Evolutionary conservation across 2,888 invertebrate genomes (phyloP).

Genomic region (Uloborus plumipes): DNA sequence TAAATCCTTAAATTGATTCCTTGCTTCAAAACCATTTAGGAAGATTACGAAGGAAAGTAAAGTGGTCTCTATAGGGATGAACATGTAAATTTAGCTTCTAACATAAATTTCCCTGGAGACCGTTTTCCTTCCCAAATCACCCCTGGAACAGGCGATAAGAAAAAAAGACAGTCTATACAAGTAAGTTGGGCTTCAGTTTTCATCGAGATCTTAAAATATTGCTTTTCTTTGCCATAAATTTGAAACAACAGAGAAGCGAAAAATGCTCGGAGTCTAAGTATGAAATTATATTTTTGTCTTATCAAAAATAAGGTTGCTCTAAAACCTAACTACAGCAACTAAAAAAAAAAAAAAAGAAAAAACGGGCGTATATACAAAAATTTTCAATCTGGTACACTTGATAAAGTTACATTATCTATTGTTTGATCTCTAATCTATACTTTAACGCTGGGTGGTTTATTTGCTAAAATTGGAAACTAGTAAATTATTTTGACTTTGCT

Average conservation of each 20-base stretch:
- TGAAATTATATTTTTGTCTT: too few species aligned
- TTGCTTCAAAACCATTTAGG: neutral
- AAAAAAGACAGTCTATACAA: neutral
- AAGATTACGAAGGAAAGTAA: conserved; percentile 20
- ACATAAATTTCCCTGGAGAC: conserved; percentile 40
- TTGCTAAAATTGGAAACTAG: too few species aligned
- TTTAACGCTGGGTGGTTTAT: too few species aligned
- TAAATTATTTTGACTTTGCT: too few species aligned
- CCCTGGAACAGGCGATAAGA: conserved; percentile 33
- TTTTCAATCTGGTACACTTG: too few species aligned
- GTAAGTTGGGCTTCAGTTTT: neutral
- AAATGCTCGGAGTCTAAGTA: neutral
- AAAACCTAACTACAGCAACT: too few species aligned
- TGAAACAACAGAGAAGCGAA: neutral
- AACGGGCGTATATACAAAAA: too few species aligned
- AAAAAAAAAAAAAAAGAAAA: too few species aligned
- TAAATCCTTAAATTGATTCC: conserved; percentile 40
- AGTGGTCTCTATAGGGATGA: neutral
- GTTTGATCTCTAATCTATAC: too few species aligned
- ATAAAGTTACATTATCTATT: too few species aligned
- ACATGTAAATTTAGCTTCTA: conserved; percentile 25
- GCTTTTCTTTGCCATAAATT: conserved; percentile 2
- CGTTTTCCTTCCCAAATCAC: conserved; percentile 9
- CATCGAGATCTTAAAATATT: conserved; percentile 10
- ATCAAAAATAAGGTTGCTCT: too few species aligned